Evolutionary conservation across 2,113 vertebrate species (phyloP), one percentile per base, ranked within the genome.

Genomic region (Anarrhichthys ocellatus): DNA sequence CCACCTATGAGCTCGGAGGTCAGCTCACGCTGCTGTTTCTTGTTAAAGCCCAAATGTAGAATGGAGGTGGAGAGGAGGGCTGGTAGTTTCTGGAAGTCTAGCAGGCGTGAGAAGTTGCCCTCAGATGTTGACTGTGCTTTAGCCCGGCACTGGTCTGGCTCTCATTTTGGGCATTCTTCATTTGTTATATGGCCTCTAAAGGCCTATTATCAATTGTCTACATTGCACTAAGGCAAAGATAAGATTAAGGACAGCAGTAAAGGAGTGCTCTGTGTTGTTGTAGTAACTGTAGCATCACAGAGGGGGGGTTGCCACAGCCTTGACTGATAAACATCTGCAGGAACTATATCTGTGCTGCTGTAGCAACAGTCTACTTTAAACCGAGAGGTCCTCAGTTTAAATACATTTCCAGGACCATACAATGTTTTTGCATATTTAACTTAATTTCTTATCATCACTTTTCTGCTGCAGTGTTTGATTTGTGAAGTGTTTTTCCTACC

Each of bases 21-120:
- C 85, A 87, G 38, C 42, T 79, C 83, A 52, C 54, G 34, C 91
- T 91, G 81, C 88, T 93, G 92, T 78, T 92, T 86, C 91, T 92
- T 70, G 71, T 92, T 94, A 91, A 86, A 82, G 27, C 52, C 80
- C 46, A 20, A 80, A 84, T 44, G 76, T 59, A 44, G 78, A 73
- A 73, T 44, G 65, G 69, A 75, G 70, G 46, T 66, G 70, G 52
- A 56, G 61, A 2, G 10, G 34, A 48, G 54, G 22, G 27, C 36
- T 24, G 24, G 58, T 48, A 40, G 78, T 75, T 86, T 72, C 46
- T 78, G 69, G 56, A 44, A 81, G 54, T 24, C 54, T 56, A n/a
- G 50, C 74, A 76, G 63, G 29, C 48, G 64, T 15, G 52, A 59
- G 68, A 68, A 71, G 34, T 11, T 69, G 59, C 36, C 75, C 67